Evolutionary conservation across 2,797 vertebrate species (phyloP).

Genomic region (Poecilia picta): DNA sequence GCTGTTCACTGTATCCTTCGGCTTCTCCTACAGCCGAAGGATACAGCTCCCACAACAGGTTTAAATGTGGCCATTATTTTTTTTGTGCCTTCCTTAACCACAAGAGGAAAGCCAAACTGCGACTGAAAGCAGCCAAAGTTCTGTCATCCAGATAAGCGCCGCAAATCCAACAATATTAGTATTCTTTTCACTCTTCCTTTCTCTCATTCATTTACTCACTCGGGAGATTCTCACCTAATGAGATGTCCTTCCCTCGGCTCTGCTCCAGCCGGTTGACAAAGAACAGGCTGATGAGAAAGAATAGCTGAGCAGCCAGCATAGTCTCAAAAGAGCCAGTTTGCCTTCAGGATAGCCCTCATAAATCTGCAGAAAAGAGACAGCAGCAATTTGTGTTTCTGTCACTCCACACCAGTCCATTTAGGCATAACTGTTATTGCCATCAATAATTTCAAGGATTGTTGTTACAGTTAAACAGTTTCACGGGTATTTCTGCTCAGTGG

Average conservation of each 20-base stretch:
- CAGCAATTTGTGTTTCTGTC: slow-evolving; percentile 4
- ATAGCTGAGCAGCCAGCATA: slow-evolving; percentile 52
- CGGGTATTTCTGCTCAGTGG: background rate
- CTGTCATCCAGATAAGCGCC: background rate
- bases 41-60: background rate
- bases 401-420: background rate
- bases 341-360: slow-evolving; percentile 24
- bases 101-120: slow-evolving; percentile 36
- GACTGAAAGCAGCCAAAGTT: background rate
- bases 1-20: background rate
- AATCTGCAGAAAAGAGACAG: slow-evolving; percentile 50
- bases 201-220: background rate
- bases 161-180: background rate
- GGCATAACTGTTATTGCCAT: background rate
- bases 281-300: slow-evolving; percentile 61
- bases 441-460: background rate
- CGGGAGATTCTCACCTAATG: slow-evolving; percentile 61
- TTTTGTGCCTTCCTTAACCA: slow-evolving; percentile 24
- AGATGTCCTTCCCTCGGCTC: slow-evolving; percentile 28
- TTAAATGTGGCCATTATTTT: slow-evolving; percentile 1
- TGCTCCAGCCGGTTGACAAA: slow-evolving; percentile 50
- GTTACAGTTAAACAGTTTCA: background rate
- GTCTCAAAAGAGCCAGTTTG: slow-evolving; percentile 23
- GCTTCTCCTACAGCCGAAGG: too few species aligned
- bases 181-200: background rate